Base-by-base conservation (phyloP, 2,888 invertebrate genomes). In the Meandrusa payeni region DNA sequence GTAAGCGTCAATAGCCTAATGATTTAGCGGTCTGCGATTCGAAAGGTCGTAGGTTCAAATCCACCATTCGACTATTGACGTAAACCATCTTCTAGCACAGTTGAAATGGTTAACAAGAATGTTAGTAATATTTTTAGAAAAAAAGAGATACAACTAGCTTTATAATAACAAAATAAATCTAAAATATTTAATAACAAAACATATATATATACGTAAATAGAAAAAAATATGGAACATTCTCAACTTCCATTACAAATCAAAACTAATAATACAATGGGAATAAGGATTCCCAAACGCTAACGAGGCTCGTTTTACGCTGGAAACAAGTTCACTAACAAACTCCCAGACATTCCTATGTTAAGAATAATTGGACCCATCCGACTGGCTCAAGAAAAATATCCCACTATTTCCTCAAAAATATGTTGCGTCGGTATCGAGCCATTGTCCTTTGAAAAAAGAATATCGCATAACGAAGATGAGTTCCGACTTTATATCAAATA, bases 401-500 rank as follows among this genome's bases (percentile, higher is more conserved):
- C 42, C 64, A 65, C 68, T 69, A 78, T 78, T 78, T 76, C 62
- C 65, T 73, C 71, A 72, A 73, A 77, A 82, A 83, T 81, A 83
- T 81, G 82, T 76, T 76, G 73, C 74, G 64, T 73, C 72, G 73
- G 64, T 61, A 59, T 61, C 60, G 68, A 77, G 63, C 76, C 78
- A 85, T 87, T 87, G 87, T 87, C 86, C 86, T 82, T 80, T 85
- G 86, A 81, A 85, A 85, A 86, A 82, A 76, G 83, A 77, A 85
- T 83, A 86, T 85, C 81, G 70, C 80, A 82, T 87, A 87, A 87
- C 86, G 86, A 85, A 87, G 78, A 86, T 76, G 81, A 85, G 83
- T 80, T 80, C 85, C 82, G 77, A 86, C 82, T 86, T 86, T 86
- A 87, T 87, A 87, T 87, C 87, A 86, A 87, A 87, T 87, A 87